These are phyloP conservation scores for Diabrotica undecimpunctata DNA, from an alignment of 1,140 invertebrate species.

Conservation along the genomic window DNA sequence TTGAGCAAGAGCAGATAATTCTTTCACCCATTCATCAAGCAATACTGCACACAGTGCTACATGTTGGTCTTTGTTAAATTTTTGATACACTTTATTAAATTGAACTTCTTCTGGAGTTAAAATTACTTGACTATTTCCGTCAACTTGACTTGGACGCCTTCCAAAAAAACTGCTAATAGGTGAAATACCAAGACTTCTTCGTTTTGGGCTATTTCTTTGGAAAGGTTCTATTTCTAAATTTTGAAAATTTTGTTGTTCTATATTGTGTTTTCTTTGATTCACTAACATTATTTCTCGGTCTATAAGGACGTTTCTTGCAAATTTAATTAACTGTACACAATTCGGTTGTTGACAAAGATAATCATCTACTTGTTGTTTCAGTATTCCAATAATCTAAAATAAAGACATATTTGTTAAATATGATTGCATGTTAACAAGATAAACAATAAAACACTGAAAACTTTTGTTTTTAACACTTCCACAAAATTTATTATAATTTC, in stretches of 20 bases:
- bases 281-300: conserved; percentile 71
- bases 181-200: conserved; percentile 66
- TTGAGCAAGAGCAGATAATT: conserved; percentile 85
- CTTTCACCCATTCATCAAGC: conserved; percentile 90
- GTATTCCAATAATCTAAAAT: conserved; percentile 43
- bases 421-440: too few species aligned
- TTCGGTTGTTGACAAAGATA: conserved; percentile 69
- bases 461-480: too few species aligned
- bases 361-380: conserved; percentile 84
- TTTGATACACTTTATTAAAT: conserved; percentile 37
- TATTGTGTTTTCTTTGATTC: conserved; percentile 59
- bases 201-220: conserved; percentile 61
- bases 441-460: too few species aligned
- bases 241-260: conserved; percentile 24
- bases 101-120: conserved; percentile 31
- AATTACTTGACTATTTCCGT: conserved; percentile 33
- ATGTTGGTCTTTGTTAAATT: conserved; percentile 49
- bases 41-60: conserved; percentile 82
- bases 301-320: conserved; percentile 72
- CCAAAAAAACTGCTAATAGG: conserved; percentile 67
- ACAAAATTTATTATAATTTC: too few species aligned
- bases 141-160: conserved; percentile 50
- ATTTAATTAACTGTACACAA: conserved; percentile 64
- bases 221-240: conserved; percentile 48
- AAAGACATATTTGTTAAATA: conserved; percentile 2